Evolutionary conservation across 2,888 invertebrate genomes (phyloP), one percentile per base, ranked within the genome.

Genomic region (Macrosiphum euphorbiae): DNA sequence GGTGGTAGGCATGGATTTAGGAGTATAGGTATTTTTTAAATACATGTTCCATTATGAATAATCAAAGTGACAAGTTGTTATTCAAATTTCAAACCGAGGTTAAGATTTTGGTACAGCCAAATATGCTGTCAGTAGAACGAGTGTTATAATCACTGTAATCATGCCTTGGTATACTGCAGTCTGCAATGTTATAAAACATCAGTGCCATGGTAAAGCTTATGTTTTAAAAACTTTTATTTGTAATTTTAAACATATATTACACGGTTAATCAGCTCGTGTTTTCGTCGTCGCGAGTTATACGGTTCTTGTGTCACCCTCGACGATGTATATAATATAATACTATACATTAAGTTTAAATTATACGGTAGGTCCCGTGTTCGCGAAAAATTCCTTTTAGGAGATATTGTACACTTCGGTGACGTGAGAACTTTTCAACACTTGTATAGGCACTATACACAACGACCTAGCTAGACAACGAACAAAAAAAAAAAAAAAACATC

Each of bases 361-460:
- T 41, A 26, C 41, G 61, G 24, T 11, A 41, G 24, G 35, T 20
- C 8, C 35, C 35, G 35, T 84, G 11, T 55, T 84, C 52, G 20
- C 58, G 84, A 44, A 84, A 55, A 91, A 84, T 44, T 55, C 55
- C 61, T 91, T 24, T 55, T 47, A 20, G 26, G 28, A 85, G 50
- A 52, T 84, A 58, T 85, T 85, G 86, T 92, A 86, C 92, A 92
- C 85, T 86, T 58, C 35, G 47, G 86, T 61, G 92, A 87, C 58
- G 16, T 35, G 44, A 61, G 92, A 86, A 92, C 86, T 92, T 92
- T 86, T 91, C 86, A 85, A 44, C 58, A 86, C 58, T n/a, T 61
- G 47, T 35, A 61, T 61, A 7, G 44, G 44, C 7, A 44, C 44
- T 50, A 35, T 10, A 50, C 55, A 61, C 92, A 87, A 61, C 86